A percentile compares a stretch with the other conserved stretches of the same genome.
Conservation (phyloP, 2,797 vertebrate species). For the Phalloptychus januarius region DNA sequence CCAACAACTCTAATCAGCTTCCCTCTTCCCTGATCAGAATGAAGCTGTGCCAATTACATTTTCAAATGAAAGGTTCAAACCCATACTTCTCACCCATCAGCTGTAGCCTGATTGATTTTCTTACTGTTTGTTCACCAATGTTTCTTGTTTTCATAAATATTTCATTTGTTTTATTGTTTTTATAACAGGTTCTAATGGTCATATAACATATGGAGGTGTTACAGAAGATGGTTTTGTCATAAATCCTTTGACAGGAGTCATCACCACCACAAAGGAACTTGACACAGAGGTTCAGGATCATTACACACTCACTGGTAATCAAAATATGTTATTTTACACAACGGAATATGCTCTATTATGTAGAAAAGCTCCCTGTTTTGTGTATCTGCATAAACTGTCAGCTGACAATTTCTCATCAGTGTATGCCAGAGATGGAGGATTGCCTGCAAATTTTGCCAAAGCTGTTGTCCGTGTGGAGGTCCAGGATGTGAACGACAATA, state of each 20-base stretch:
- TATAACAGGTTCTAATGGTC: conserved; percentile 85
- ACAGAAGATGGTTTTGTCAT: conserved; percentile 89
- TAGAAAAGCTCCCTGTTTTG: not conserved
- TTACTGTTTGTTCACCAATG: not conserved
- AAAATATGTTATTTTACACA: not conserved
- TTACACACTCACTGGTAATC: conserved; percentile 88
- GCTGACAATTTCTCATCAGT: conserved; percentile 76
- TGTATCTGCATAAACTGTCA: not conserved
- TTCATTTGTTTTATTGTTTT: conserved; percentile 3
- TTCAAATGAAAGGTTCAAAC: not conserved
- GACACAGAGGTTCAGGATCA: conserved; percentile 88
- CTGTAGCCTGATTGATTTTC: not conserved
- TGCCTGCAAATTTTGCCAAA: conserved; percentile 89
- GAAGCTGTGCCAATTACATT: not conserved
- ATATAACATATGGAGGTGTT: conserved; percentile 90
- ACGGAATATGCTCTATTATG: not conserved
- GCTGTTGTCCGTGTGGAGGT: conserved; percentile 86
- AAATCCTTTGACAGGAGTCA: conserved; percentile 89
- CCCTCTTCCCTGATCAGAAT: not conserved
- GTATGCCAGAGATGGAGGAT: conserved; percentile 90
- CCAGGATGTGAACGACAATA: conserved; percentile 91
- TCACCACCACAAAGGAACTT: conserved; percentile 86
- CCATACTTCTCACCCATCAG: not conserved
- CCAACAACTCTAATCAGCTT: not conserved
- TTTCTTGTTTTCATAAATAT: conserved; percentile 7